phyloP scores from a whole-genome alignment of 2,113 vertebrate genomes.

The Elephantulus edwardii region DNA sequence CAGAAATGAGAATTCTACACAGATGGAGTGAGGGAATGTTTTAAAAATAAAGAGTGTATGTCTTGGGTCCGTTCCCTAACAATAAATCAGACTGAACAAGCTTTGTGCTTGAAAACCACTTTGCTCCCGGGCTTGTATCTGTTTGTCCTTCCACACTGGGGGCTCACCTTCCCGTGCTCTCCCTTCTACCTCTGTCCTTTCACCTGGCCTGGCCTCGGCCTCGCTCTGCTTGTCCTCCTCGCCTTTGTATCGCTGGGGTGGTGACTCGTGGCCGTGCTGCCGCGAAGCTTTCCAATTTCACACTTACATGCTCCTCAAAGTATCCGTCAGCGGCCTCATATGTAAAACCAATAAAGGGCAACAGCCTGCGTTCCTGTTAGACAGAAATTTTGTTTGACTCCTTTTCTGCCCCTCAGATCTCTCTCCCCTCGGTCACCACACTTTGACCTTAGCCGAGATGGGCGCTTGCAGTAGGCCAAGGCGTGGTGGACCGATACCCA shows the following conservation, averaged over 20 bases:
- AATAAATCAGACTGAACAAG: background rate
- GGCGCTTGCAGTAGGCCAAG: background rate
- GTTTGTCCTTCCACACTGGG: background rate
- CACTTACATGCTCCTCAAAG: constrained; percentile 70
- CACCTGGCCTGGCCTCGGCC: background rate
- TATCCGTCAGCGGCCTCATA: constrained; percentile 61
- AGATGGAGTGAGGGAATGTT: background rate
- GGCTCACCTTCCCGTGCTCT: background rate
- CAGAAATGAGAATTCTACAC: background rate
- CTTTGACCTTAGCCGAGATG: background rate
- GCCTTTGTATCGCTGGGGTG: background rate
- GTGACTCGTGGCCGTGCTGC: constrained; percentile 32
- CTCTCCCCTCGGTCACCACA: constrained; percentile 18
- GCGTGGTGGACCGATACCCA: background rate
- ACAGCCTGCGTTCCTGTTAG: constrained; percentile 11
- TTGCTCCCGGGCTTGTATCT: background rate
- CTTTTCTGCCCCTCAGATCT: background rate
- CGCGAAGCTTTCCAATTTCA: constrained; percentile 79
- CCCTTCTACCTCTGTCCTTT: too few species aligned
- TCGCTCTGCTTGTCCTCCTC: background rate
- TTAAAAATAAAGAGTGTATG: background rate
- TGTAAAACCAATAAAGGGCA: constrained; percentile 73
- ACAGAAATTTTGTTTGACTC: constrained; percentile 16
- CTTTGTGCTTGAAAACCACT: constrained; percentile 21
- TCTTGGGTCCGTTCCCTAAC: background rate